Evolutionary conservation across 2,888 invertebrate species (phyloP), one percentile per base, ranked within the genome.

Genomic region (Pimpla rufipes): DNA sequence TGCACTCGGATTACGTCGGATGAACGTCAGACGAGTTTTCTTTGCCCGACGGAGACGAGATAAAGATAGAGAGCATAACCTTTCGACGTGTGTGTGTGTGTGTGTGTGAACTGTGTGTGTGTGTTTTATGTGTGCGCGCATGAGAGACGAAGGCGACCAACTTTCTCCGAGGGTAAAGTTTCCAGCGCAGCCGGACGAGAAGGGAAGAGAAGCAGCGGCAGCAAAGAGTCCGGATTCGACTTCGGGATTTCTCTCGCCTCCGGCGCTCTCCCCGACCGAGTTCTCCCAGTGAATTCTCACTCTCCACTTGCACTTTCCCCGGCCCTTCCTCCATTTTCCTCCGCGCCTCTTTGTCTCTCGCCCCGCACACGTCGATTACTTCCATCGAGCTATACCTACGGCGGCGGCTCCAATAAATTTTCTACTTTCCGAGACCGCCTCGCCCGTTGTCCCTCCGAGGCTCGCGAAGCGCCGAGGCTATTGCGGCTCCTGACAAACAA

Each of bases 1-100:
- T 79, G 80, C 75, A 80, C 73, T 84, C 66, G 74, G 79, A 79
- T 84, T 83, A 84, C 81, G 64, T 79, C 77, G 79, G 64, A 83
- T 79, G 73, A 83, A 74, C 82, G 74, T 74, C 62, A 57, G 66
- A 73, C 71, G 67, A 59, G 62, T 74, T 78, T 68, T 57, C 40
- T 62, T 57, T 74, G 42, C 18, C 50, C 37, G 50, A 50, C 50
- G 68, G 18, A 74, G 52, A 78, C 42, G 68, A 73, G 52, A 77
- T 67, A 42, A 73, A 73, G 59, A 73, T 37, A 21, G 29, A 29
- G 52, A 52, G 16, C 50, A 16, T 16, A 45, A 42, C 21, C 62
- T 50, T 29, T 35, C 62, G 29, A 67, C 57, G 35, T 29, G 21
- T 50, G 29, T 52, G 64, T 67, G 18, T 76, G 66, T 7, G 21